Evolutionary conservation across 1,140 invertebrate species (phyloP), one percentile per base, ranked within the genome.

Genomic region (Nylanderia fulva): DNA sequence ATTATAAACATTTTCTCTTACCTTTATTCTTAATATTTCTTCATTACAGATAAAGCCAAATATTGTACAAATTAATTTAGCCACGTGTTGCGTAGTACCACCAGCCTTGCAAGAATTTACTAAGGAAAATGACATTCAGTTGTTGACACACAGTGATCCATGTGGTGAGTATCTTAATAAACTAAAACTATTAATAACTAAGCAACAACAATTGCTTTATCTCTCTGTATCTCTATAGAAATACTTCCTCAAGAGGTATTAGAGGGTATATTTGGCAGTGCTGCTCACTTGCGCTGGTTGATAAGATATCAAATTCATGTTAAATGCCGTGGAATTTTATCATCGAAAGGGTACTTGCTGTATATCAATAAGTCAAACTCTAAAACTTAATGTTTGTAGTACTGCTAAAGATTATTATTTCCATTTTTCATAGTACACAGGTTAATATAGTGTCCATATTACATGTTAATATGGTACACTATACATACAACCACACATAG

Each of bases 61-160:
- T 86, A 98, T 99, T 79, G 97, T 99, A 86, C 99, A 99, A 95
- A 99, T 99, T 84, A 99, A 99, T 95, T 96, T 99, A 66, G 97
- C 98, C 1, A 97, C 97, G 3, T 99, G 99, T 94, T 99, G 99
- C 95, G 97, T 99, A 4, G 99, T 99, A 82, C 98, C 99, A 15
- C 97, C 97, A 27, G 97, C 97, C 13, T 96, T 99, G 77, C 97
- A 98, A 92, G 96, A 96, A 72, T 99, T 98, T 95, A 98, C 98
- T 75, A 98, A 97, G 91, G 96, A 98, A 88, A 97, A 99, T 91
- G 97, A 98, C 89, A 97, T 99, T 66, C 98, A 99, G 91, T 95
- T 99, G 27, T 95, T 99, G 6, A 99, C 99, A 0, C 99, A 99
- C 93, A 99, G 97, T 93, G 99, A 99, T 95, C 98, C 98, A 4